phyloP scores from a whole-genome alignment of 2,797 vertebrate species.

The Muraenolepis orangiensis region DNA sequence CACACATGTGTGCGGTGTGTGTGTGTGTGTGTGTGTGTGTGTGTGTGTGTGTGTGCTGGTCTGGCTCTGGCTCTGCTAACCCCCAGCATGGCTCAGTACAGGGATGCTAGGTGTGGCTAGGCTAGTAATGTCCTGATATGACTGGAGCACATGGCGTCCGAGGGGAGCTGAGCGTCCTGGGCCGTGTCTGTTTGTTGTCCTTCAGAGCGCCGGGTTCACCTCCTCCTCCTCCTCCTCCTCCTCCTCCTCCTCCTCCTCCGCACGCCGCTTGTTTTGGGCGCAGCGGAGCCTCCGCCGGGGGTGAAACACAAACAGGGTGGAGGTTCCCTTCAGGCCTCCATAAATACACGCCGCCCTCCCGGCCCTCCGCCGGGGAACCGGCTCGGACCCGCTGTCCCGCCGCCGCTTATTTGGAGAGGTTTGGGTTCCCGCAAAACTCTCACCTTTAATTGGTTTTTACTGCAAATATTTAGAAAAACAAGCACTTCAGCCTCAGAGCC shows the following conservation, averaged over 20 bases:
- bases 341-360: conserved; percentile 63
- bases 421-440: conserved; percentile 68
- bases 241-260: too few species aligned
- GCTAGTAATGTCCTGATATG: conserved; percentile 29
- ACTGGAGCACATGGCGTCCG: conserved; percentile 12
- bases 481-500: neutral
- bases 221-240: too few species aligned
- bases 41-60: neutral
- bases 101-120: neutral
- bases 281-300: conserved; percentile 41
- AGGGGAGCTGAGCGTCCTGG: too few species aligned
- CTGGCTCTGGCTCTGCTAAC: too few species aligned
- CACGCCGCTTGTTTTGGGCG: conserved; percentile 57
- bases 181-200: too few species aligned
- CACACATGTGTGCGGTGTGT: conserved; percentile 8
- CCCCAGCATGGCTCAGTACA: too few species aligned
- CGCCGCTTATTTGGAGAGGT: conserved; percentile 66
- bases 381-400: conserved; percentile 23
- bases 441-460: conserved; percentile 68
- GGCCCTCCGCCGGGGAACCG: conserved; percentile 46
- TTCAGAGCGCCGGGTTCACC: too few species aligned
- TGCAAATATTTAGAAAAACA: conserved; percentile 69
- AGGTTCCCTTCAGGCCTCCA: conserved; percentile 57
- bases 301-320: conserved; percentile 47
- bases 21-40: conserved; percentile 8